phyloP scores from a whole-genome alignment of 2,113 vertebrate genomes.

The Ondatra zibethicus region DNA sequence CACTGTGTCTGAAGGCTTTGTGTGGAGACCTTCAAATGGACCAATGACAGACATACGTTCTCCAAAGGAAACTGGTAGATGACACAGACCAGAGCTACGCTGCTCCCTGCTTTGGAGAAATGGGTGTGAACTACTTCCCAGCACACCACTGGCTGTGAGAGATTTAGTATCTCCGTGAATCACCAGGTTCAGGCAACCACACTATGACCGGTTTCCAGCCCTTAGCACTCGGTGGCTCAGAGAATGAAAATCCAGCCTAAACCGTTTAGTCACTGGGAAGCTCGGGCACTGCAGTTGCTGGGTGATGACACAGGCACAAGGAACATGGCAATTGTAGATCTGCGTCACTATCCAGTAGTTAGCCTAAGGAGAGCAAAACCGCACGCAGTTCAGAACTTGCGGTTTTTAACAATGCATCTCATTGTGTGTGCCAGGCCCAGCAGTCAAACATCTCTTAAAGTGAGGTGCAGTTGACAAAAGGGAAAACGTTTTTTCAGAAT shows the following conservation, averaged over 20 bases:
- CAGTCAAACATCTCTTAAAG: neutral
- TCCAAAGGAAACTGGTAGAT: neutral
- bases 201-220: neutral
- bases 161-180: conserved; percentile 49
- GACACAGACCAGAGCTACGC: neutral
- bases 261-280: conserved; percentile 23
- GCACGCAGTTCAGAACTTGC: neutral
- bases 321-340: conserved; percentile 23
- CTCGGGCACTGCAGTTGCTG: neutral
- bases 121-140: neutral
- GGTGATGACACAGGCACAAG: conserved; percentile 4
- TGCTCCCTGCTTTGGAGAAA: neutral
- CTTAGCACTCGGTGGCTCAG: neutral
- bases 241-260: conserved; percentile 53
- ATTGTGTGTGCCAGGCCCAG: neutral
- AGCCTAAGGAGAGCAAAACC: conserved; percentile 37
- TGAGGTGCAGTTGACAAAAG: neutral
- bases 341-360: neutral
- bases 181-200: neutral
- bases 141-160: neutral
- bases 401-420: neutral
- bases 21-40: neutral
- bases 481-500: neutral
- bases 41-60: neutral
- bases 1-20: neutral